Percentiles rank a stretch among this genome's conserved stretches.
These are phyloP conservation scores for Dynastes hyllus DNA, from an alignment of 2,888 invertebrate species.

Conservation along the genomic window DNA sequence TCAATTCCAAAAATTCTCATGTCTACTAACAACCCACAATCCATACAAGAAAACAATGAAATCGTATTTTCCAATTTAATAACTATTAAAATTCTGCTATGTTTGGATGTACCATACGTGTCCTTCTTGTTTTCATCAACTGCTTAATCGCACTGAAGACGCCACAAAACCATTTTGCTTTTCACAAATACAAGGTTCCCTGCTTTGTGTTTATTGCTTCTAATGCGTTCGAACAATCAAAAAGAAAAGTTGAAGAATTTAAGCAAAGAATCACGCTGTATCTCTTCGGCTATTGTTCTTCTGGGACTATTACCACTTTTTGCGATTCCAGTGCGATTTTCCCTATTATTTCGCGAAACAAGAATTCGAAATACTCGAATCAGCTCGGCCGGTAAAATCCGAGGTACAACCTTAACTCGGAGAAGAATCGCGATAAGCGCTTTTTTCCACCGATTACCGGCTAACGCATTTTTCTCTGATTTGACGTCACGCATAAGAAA, in stretches of 20 bases:
- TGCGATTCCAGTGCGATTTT: background rate
- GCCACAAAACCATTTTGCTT: too few species aligned
- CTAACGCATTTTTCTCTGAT: background rate
- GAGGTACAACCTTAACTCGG: background rate
- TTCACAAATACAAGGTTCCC: background rate
- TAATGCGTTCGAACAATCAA: background rate
- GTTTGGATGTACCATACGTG: too few species aligned
- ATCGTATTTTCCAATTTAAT: too few species aligned
- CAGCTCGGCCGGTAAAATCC: background rate
- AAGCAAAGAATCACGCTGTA: background rate
- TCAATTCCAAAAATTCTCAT: too few species aligned
- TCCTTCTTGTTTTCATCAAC: too few species aligned
- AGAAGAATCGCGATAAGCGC: conserved; percentile 7
- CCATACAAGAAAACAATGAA: too few species aligned
- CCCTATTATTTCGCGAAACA: background rate
- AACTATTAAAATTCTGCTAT: too few species aligned
- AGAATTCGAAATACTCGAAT: conserved; percentile 19
- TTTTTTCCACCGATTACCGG: background rate
- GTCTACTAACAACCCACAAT: too few species aligned
- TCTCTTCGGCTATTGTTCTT: background rate
- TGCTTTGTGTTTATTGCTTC: background rate
- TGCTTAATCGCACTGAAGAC: too few species aligned
- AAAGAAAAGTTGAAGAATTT: background rate
- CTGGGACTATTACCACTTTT: background rate
- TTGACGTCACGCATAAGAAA: conserved; percentile 11